Evolutionary conservation across 1,140 invertebrate species (phyloP), one percentile per base, ranked within the genome.

Genomic region (Hermatobates lingyangjiaoensis): DNA sequence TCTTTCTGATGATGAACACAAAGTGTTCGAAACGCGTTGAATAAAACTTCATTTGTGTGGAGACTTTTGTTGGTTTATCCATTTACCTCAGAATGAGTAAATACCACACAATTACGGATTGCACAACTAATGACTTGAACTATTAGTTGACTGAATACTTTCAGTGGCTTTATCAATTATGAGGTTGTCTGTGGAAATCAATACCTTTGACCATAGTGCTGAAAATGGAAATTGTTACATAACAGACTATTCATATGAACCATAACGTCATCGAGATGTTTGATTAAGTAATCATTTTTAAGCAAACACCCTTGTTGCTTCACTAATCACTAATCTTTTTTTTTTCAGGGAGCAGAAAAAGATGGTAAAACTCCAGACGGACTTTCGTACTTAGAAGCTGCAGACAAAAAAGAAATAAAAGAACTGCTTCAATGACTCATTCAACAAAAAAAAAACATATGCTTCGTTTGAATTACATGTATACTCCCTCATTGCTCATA

Each of bases 331-430:
- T 12, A 12, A 34, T 45, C 14, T 44, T 54, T 59, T 57, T 59
- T 62, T 51, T 66, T 70, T 48, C 63, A 85, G 80, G 87, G 90
- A 59, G 90, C 90, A 52, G 76, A 75, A 57, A 87, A 83, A 68
- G 73, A 75, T 66, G 88, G 86, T 7, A 73, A 74, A 59, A 81
- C 87, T 38, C 90, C 89, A 40, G 85, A 92, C 69, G 90, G 90
- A 21, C 78, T 72, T 48, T 79, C 74, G 57, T 93, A 92, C 64
- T 64, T 87, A 50, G 84, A 92, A 59, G 85, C 82, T 56, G 88
- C 90, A 15, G 89, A 95, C 66, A 91, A 84, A 66, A 80, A 83
- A 56, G 90, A 94, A 71, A 94, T 94, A 56, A 87, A 87, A 68
- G 73, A 74, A 58, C 71, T 87, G 21, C 66, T 85, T 12, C 51